Evolutionary conservation across 2,797 vertebrate genomes (phyloP).

Genomic region (Crocodylus rhombifer): DNA sequence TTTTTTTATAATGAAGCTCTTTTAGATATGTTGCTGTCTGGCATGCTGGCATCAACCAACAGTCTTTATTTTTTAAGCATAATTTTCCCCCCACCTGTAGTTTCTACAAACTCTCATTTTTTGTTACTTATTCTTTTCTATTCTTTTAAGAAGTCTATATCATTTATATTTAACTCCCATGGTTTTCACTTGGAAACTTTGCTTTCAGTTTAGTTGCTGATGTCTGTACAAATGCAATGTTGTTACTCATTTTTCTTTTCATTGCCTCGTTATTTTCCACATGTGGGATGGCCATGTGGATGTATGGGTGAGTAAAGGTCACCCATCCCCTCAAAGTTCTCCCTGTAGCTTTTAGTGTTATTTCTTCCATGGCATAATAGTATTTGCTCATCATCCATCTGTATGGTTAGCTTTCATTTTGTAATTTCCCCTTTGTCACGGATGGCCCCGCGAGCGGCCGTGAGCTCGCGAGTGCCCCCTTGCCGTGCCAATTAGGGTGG

Average conservation of each 20-base stretch:
- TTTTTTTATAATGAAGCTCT: neutral
- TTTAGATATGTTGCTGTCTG: neutral
- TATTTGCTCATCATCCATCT: neutral
- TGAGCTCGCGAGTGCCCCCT: too few relatives aligned
- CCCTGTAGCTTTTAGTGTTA: neutral
- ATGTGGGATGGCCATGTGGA: neutral
- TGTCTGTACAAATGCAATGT: neutral
- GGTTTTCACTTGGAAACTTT: neutral
- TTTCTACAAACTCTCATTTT: neutral
- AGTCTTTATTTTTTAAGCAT: neutral
- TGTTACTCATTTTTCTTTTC: neutral
- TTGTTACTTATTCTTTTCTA: neutral
- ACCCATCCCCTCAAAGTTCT: neutral
- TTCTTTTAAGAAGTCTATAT: neutral
- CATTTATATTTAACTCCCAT: neutral
- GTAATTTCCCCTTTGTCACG: too few relatives aligned
- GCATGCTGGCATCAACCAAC: neutral
- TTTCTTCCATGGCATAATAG: neutral
- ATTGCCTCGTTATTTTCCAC: neutral
- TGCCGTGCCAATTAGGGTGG: too few relatives aligned
- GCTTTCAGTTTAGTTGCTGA: neutral
- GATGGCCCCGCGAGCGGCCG: too few relatives aligned
- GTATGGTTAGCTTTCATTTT: neutral
- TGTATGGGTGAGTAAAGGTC: neutral
- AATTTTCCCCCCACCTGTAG: neutral